Evolutionary conservation across 1,140 invertebrate species (phyloP).

Genomic region (Diplogasteroides magnus): DNA sequence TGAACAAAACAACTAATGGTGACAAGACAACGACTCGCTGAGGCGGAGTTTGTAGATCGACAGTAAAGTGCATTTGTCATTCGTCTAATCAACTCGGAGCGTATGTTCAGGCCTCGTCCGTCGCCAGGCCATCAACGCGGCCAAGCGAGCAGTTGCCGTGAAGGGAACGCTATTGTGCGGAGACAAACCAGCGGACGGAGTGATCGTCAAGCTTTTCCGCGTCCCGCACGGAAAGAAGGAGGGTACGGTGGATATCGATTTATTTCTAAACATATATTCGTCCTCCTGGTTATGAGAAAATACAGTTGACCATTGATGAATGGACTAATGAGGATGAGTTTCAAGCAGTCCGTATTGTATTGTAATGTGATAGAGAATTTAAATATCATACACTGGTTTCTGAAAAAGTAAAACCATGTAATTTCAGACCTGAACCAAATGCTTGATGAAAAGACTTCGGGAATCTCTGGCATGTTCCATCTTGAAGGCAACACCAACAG

Average conservation of each 20-base stretch:
- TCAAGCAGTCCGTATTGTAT: slow-evolving; percentile 7
- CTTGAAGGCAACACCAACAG: slow-evolving; percentile 32
- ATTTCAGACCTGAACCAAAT: slow-evolving; percentile 25
- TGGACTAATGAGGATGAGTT: not conserved
- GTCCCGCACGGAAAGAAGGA: slow-evolving; percentile 23
- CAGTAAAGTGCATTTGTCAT: too few species aligned
- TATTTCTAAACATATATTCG: not conserved
- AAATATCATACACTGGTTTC: too few species aligned
- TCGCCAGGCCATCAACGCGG: too few species aligned
- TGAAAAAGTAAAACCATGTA: too few species aligned
- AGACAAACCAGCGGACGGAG: slow-evolving; percentile 16
- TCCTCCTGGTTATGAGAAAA: too few species aligned
- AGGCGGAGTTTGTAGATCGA: too few species aligned
- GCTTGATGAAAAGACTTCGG: slow-evolving; percentile 25
- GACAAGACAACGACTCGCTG: too few species aligned
- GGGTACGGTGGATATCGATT: not conserved
- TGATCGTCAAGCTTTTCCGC: slow-evolving; percentile 24
- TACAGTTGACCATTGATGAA: too few species aligned
- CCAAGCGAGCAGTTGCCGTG: not conserved
- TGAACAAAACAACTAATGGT: too few species aligned
- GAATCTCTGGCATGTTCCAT: slow-evolving; percentile 30
- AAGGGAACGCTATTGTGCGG: slow-evolving; percentile 31
- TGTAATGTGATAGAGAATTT: not conserved
- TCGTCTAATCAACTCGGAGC: too few species aligned
- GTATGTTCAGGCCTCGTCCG: too few species aligned